Base-by-base conservation (phyloP, 1,140 invertebrate species). In the Caenorhabditis brenneri region DNA sequence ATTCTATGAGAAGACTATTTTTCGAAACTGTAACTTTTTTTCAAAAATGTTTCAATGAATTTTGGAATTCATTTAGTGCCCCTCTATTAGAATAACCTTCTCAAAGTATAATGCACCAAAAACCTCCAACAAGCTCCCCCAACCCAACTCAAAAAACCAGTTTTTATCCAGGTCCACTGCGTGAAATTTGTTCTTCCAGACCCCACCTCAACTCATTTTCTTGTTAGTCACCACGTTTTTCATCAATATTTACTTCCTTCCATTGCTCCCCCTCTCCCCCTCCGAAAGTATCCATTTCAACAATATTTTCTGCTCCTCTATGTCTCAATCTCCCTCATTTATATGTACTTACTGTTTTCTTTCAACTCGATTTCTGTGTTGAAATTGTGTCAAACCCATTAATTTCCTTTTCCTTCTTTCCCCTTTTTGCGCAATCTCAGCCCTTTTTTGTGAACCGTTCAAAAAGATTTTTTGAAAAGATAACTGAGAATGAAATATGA, bases 351-450 rank as follows among this genome's bases (percentile, higher is more conserved):
- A 74, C 65, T 27, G 9, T 65, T 36, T 65, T 36, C 65, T 29
- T 27, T 55, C n/a, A n/a, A n/a, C n/a, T n/a, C n/a, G n/a, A n/a
- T n/a, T n/a, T n/a, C n/a, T n/a, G n/a, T 74, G 65, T 42, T 42
- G 65, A 74, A 74, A 74, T 74, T 74, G 65, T 74, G 65, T 74
- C 65, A 74, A 74, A 74, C 65, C 65, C 65, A 74, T 74, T 74
- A 74, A 46, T 74, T 46, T 65, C 58, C n/a, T n/a, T n/a, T n/a
- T 74, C 33, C 29, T 1, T n/a, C n/a, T 10, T 46, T 74, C 19
- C 36, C 19, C 46, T 74, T 74, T 74, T 42, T 42, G 15, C 27
- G 31, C 10, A 36, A 19, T 46, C 53, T n/a, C n/a, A n/a, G n/a
- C n/a, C n/a, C n/a, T n/a, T 27, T 2, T 12, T n/a, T 29, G 9